Base-by-base conservation (phyloP, 2,888 invertebrate genomes). In the Petrolisthes cinctipes region DNA sequence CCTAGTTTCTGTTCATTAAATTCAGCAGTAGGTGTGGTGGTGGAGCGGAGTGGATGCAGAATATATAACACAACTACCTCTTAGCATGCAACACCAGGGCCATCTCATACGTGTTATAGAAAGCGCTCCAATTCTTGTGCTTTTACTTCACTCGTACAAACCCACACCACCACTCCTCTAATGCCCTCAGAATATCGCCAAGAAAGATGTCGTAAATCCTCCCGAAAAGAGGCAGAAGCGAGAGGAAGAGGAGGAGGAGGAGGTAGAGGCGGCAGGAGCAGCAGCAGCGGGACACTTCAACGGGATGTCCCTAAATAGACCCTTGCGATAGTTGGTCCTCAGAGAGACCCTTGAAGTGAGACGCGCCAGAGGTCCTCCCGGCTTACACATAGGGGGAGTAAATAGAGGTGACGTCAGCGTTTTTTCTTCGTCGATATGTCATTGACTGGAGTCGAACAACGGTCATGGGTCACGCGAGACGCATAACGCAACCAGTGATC, bases 391-490 rank as follows among this genome's bases (percentile, higher is more conserved):
- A 71, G 73, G 23, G 66, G 54, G 83, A 73, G 73, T 73, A 83
- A 83, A 83, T 73, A 83, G 66, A 54, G 73, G 73, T 83, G 83
- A 83, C 83, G 73, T 83, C 83, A 83, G 83, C 71, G 83, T 53
- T 71, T 54, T 37, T 23, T 37, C 5, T 23, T 6, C 76, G 11
- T 3, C 23, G 4, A 76, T 11, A 37, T 51, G 14, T 11, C 23
- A 37, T 17, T 76, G 20, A 4, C 37, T 7, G 37, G 6, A 76
- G 37, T 76, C 37, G 14, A 61, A 61, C 61, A 17, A 61, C 3
- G 61, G 17, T 61, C 61, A 61, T 17, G 61, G 17, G 61, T 61
- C 61, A 61, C 61, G 61, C 61, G 61, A 61, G 17, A 17, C 61
- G 17, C 17, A 61, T 17, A 61, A 17, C 61, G 61, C 61, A 61